A percentile compares a stretch with the other conserved stretches of the same genome.
phyloP scores from a whole-genome alignment of 1,140 invertebrate species.

The Panagrolaimus sp. region DNA sequence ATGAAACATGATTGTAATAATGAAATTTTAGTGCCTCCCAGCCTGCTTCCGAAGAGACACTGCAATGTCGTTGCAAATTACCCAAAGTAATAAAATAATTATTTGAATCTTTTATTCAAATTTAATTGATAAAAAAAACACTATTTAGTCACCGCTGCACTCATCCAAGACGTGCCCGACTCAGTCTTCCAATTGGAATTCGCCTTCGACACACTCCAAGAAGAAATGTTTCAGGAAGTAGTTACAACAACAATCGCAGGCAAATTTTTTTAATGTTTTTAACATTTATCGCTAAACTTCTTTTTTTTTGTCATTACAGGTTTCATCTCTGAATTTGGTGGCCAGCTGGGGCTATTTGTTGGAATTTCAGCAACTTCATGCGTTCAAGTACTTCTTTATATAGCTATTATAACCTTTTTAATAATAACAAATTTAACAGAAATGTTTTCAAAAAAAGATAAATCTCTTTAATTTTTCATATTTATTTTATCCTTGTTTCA shows the following conservation, averaged over 20 bases:
- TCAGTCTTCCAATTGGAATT: constrained; percentile 13
- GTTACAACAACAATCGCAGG: background rate
- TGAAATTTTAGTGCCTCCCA: background rate
- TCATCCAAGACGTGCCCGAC: background rate
- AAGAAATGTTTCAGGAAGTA: constrained; percentile 10
- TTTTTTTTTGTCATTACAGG: too few relatives aligned
- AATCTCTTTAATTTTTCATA: background rate
- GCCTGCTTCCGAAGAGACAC: background rate
- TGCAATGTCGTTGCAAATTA: constrained; percentile 4
- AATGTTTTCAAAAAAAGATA: too few relatives aligned
- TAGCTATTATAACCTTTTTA: too few relatives aligned
- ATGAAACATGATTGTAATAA: background rate
- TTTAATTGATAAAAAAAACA: too few relatives aligned
- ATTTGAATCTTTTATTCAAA: too few relatives aligned
- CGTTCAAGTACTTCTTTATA: too few relatives aligned
- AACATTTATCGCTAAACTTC: too few relatives aligned
- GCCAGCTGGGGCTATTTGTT: too few relatives aligned
- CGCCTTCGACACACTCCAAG: constrained; percentile 1
- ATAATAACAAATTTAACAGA: too few relatives aligned
- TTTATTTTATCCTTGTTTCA: background rate
- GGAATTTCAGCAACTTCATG: too few relatives aligned
- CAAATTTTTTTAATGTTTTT: too few relatives aligned
- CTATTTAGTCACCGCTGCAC: background rate
- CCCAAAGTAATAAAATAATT: background rate
- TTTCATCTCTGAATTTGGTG: too few relatives aligned